These are phyloP conservation scores for Atherix ibis DNA, from an alignment of 2,888 invertebrate genomes.

Conservation along the genomic window DNA sequence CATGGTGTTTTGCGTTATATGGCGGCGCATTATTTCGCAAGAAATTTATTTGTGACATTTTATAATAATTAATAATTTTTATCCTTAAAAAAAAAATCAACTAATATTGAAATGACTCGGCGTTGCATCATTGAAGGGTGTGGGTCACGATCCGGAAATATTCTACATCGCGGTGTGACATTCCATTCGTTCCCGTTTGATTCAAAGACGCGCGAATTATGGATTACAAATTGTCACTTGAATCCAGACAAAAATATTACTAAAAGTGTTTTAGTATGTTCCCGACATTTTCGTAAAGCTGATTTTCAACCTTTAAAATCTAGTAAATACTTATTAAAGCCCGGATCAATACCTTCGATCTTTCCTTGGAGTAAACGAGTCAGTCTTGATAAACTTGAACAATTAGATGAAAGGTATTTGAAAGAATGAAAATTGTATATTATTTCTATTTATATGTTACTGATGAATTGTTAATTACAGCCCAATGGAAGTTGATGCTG, in stretches of 20 bases:
- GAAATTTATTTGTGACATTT: too few relatives aligned
- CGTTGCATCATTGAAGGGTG: conserved; percentile 28
- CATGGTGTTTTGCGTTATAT: too few relatives aligned
- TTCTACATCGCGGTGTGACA: conserved; percentile 46
- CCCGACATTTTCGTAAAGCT: conserved; percentile 54
- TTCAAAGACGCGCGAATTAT: conserved; percentile 39
- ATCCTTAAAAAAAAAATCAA: too few relatives aligned
- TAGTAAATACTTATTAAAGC: conserved; percentile 51
- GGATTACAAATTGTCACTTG: conserved; percentile 48
- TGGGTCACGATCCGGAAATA: conserved; percentile 23
- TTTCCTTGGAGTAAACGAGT: conserved; percentile 46
- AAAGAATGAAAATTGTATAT: too few relatives aligned
- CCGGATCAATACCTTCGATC: conserved; percentile 56
- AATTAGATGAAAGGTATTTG: conserved; percentile 5
- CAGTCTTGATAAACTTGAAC: too few relatives aligned
- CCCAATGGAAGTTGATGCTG: too few relatives aligned
- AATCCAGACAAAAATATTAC: conserved; percentile 35
- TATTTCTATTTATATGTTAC: too few relatives aligned
- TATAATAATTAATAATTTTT: too few relatives aligned
- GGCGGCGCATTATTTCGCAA: too few relatives aligned
- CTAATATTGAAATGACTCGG: conserved; percentile 25
- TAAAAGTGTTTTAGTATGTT: conserved; percentile 51
- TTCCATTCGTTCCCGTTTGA: conserved; percentile 62
- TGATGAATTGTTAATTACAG: too few relatives aligned
- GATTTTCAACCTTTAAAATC: conserved; percentile 57